Base-by-base conservation (phyloP, 2,888 invertebrate species). In the Vanessa cardui region DNA sequence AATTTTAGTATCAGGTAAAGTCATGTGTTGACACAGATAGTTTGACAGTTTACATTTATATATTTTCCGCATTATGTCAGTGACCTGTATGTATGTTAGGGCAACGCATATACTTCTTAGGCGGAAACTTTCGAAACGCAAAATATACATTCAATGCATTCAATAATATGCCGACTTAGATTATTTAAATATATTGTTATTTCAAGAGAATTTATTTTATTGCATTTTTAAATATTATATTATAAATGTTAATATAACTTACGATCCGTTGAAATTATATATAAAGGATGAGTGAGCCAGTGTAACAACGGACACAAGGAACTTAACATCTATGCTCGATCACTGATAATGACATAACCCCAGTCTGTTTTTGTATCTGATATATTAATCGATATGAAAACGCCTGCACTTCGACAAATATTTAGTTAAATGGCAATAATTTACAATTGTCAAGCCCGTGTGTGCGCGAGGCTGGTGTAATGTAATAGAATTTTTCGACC, bases 41-140 rank as follows among this genome's bases (percentile, higher is more conserved):
- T 56, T 56, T 39, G 31, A 54, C 26, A 39, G 39, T 56, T 56
- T n/a, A 62, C 18, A 49, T 58, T 31, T 46, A 49, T 61, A 64
- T 45, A 64, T 66, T 49, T 58, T 33, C 64, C 69, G 69, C 31
- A 49, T 61, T 72, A 72, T 73, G 87, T 83, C 86, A 83, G 76
- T 75, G 86, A 85, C 83, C 84, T 78, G 71, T 75, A 82, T 79
- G 67, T 75, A 68, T 86, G 80, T 81, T 78, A 72, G 65, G 72
- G 73, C 72, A 16, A 70, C 67, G 70, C 70, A 62, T 67, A 73
- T 73, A 33, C 74, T 68, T 73, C 58, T 69, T 72, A 72, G 71
- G 72, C 77, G 74, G 76, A 76, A 72, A 76, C 74, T 73, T 73
- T 72, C 68, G 70, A 72, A 74, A 71, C 70, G 50, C 58, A 15